A percentile compares a stretch with the other conserved stretches of the same genome.
phyloP scores from a whole-genome alignment of 2,888 invertebrate species.

The Plebejus anna region DNA sequence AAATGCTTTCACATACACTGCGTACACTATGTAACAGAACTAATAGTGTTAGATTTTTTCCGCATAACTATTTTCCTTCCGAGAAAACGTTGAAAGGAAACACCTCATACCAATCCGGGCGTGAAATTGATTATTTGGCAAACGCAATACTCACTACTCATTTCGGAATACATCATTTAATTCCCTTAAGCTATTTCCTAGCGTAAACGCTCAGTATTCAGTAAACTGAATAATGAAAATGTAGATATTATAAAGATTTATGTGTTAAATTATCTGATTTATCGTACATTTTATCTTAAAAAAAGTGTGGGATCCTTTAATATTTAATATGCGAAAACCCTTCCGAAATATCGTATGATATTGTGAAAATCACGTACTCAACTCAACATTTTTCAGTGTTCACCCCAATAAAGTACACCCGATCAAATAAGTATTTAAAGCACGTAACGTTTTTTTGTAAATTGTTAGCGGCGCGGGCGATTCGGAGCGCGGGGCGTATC shows the following conservation, averaged over 20 bases:
- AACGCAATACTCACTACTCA: not conserved
- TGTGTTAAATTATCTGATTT: no score
- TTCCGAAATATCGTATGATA: not conserved
- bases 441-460: conserved; percentile 24
- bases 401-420: not conserved
- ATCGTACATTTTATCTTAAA: not conserved
- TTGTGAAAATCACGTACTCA: not conserved
- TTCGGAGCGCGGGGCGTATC: no score
- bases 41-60: not conserved
- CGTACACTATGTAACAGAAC: not conserved
- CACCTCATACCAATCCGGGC: conserved; percentile 3
- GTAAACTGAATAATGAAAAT: not conserved
- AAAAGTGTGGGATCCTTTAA: no score
- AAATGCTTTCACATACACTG: not conserved
- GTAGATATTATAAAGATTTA: not conserved
- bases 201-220: no score
- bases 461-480: not conserved
- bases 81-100: not conserved
- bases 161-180: not conserved
- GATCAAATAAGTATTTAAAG: conserved; percentile 12
- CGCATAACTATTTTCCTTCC: not conserved
- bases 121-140: conserved; percentile 8
- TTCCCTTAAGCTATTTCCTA: not conserved
- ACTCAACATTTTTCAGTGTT: not conserved
- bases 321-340: not conserved